These are phyloP conservation scores for Platycheirus albimanus DNA, from an alignment of 2,888 invertebrate species.

Conservation along the genomic window DNA sequence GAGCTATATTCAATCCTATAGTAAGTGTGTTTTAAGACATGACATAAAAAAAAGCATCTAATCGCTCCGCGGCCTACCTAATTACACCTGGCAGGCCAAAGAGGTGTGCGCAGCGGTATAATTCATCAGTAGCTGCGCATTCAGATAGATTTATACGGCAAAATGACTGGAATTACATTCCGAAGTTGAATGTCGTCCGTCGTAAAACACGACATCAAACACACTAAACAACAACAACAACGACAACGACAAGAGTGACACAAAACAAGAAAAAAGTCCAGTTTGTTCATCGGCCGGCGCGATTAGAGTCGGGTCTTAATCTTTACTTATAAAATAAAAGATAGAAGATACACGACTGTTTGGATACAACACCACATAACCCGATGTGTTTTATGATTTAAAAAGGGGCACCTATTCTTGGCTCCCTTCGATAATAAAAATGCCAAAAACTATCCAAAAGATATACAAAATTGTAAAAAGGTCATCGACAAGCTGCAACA, in stretches of 20 bases:
- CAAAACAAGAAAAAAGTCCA: slow-evolving; percentile 54
- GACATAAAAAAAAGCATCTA: slow-evolving; percentile 73
- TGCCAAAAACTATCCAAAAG: slow-evolving; percentile 61
- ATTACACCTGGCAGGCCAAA: slow-evolving; percentile 56
- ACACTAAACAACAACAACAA: slow-evolving; percentile 30
- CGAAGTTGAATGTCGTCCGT: slow-evolving; percentile 66
- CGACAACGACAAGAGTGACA: too few species aligned
- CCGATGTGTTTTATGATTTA: slow-evolving; percentile 70
- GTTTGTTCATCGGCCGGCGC: slow-evolving; percentile 14
- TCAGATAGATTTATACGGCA: slow-evolving; percentile 66
- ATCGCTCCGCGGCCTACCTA: slow-evolving; percentile 72
- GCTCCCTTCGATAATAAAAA: not conserved
- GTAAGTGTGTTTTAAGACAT: slow-evolving; percentile 70
- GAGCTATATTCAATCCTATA: slow-evolving; percentile 22
- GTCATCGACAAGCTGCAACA: slow-evolving; percentile 39
- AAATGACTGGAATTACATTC: slow-evolving; percentile 73
- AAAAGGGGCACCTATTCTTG: slow-evolving; percentile 46
- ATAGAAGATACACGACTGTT: slow-evolving; percentile 2
- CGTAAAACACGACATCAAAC: slow-evolving; percentile 58
- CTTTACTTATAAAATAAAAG: too few species aligned
- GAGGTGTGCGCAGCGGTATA: slow-evolving; percentile 39
- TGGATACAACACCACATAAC: slow-evolving; percentile 35
- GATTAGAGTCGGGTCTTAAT: too few species aligned
- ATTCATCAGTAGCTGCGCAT: slow-evolving; percentile 68
- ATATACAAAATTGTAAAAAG: slow-evolving; percentile 61